Percentiles rank a stretch among this genome's conserved stretches.
Conservation (phyloP, 1,140 invertebrate genomes). For the Aphaenogaster floridana region DNA sequence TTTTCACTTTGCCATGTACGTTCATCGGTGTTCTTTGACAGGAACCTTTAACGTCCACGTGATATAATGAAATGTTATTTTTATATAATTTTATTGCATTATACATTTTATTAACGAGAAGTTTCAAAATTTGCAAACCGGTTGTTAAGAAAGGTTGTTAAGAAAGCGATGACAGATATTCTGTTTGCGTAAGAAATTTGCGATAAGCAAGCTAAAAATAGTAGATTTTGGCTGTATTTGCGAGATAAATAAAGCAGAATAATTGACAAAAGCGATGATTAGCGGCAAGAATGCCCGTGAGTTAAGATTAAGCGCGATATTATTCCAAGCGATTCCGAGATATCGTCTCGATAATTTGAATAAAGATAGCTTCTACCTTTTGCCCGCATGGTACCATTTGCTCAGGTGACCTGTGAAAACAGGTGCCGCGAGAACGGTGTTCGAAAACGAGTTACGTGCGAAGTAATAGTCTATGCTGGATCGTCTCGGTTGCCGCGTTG, state of each 20-base stretch:
- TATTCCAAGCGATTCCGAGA: not conserved
- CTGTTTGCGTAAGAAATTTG: not conserved
- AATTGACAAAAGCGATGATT: constrained; percentile 5
- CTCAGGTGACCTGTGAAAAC: constrained; percentile 34
- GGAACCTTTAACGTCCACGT: not conserved
- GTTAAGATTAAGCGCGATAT: not conserved
- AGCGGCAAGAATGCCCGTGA: not conserved
- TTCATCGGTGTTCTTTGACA: not conserved
- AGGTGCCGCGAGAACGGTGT: constrained; percentile 30
- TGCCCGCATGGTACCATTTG: constrained; percentile 2
- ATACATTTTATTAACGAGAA: not conserved
- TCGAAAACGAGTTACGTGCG: constrained; percentile 24
- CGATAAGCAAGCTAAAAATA: not conserved
- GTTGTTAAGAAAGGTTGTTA: not conserved
- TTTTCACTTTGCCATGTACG: constrained; percentile 31
- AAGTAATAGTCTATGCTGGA: not conserved
- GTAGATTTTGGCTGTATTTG: not conserved
- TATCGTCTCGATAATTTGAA: not conserved
- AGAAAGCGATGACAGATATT: not conserved
- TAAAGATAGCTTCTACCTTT: constrained; percentile 1
- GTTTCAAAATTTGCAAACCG: not conserved
- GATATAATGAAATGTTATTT: not conserved
- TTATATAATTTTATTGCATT: constrained; percentile 26
- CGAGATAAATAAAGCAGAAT: constrained; percentile 9
- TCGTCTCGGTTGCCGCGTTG: constrained; percentile 16